Conservation (phyloP, 2,888 invertebrate genomes). For the Carpatolechia fugitivella region DNA sequence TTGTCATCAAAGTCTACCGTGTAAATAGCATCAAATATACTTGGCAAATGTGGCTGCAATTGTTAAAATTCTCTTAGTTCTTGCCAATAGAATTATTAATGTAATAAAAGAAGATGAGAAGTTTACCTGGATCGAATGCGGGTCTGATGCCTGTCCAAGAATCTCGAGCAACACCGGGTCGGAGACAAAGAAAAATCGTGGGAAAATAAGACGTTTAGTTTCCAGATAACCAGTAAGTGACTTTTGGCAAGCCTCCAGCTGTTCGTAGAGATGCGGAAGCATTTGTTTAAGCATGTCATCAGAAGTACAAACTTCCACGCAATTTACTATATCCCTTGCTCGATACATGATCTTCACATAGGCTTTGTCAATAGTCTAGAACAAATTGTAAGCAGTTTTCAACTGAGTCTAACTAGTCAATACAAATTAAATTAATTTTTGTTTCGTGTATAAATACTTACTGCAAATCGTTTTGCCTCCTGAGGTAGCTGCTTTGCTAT, state of each 20-base stretch:
- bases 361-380: constrained; percentile 88
- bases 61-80: not conserved
- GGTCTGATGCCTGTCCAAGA: constrained; percentile 93
- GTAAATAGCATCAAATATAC: constrained; percentile 91
- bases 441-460: constrained; percentile 46
- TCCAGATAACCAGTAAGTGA: constrained; percentile 92
- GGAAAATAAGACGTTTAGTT: constrained; percentile 90
- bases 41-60: constrained; percentile 84
- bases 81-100: too few species aligned
- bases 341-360: constrained; percentile 93
- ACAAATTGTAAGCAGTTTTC: too few species aligned
- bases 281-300: constrained; percentile 90
- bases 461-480: constrained; percentile 88
- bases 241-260: constrained; percentile 94
- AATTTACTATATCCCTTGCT: constrained; percentile 89
- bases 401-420: too few species aligned
- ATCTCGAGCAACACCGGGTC: constrained; percentile 94
- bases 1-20: constrained; percentile 89
- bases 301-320: constrained; percentile 89
- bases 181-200: constrained; percentile 94
- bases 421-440: too few species aligned
- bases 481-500: constrained; percentile 91
- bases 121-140: constrained; percentile 85
- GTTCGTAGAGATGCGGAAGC: constrained; percentile 88
- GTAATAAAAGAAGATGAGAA: not conserved